Evolutionary conservation across 2,113 vertebrate genomes (phyloP), one percentile per base, ranked within the genome.

Genomic region (Clupea harengus): DNA sequence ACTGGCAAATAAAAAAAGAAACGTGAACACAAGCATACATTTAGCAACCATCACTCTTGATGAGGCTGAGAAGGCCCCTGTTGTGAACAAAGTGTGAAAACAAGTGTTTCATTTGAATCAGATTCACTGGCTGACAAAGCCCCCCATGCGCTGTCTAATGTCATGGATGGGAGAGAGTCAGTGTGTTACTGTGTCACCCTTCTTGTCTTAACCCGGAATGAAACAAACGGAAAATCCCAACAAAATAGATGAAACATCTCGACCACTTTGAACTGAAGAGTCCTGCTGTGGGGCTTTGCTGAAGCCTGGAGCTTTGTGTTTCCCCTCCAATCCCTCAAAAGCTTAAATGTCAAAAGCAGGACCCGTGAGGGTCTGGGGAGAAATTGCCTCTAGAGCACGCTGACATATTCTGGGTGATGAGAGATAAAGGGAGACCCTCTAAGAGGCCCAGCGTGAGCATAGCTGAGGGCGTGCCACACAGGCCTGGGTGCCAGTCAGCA

Each of bases 31-130:
- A 13, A 72, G 64, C 25, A 25, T 8, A 32, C 64, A 72, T 72
- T 72, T 72, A 72, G 64, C 64, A 72, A 72, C 64, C 90, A 91
- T 91, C 88, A 81, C 85, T 90, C 87, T 84, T 83, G 90, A 87
- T 88, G 89, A 90, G 93, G 85, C 90, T 89, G 82, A 86, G 86
- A 89, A 89, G 72, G 81, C 20, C 85, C 91, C 93, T 22, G 90
- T 90, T 92, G 93, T 88, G 93, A 93, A 93, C 92, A 93, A 92
- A 93, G 91, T 89, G 90, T 49, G 83, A 91, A 92, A 93, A 93
- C 90, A 92, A 93, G 92, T 91, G 91, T 91, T 92, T 91, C 88
- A 81, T 86, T 89, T 87, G 90, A 90, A 92, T 92, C 88, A 90
- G 80, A 91, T 50, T 84, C 0, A 22, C 9, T 25, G 87, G 64